phyloP scores from a whole-genome alignment of 2,888 invertebrate genomes.

The Pilophorus perplexus region DNA sequence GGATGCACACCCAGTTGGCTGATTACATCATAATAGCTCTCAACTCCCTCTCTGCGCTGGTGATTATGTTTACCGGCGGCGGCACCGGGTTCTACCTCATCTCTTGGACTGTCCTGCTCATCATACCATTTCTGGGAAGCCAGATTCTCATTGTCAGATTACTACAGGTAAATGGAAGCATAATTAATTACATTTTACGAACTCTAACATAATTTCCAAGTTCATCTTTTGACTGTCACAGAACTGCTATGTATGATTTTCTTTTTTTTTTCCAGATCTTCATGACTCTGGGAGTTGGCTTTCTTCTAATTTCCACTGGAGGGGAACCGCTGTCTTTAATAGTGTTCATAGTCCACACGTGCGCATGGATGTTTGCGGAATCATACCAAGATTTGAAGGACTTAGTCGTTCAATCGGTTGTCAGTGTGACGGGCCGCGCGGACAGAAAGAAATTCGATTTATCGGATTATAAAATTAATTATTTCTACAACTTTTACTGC shows the following conservation, averaged over 20 bases:
- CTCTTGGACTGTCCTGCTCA: neutral
- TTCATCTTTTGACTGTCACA: too few species aligned
- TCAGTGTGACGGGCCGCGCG: neutral
- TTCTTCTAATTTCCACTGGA: neutral
- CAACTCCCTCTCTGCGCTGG: neutral
- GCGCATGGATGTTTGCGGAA: conserved; percentile 21
- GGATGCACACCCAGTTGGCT: neutral
- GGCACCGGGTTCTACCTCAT: neutral
- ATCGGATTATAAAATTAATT: conserved; percentile 14
- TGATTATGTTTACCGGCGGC: neutral
- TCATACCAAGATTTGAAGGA: neutral
- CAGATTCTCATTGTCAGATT: neutral
- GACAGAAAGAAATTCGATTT: neutral
- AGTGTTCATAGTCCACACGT: neutral
- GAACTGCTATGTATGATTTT: too few species aligned
- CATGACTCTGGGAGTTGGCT: neutral
- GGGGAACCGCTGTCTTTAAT: neutral
- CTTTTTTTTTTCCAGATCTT: conserved; percentile 8
- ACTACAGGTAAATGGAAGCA: conserved; percentile 3
- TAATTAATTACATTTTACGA: too few species aligned
- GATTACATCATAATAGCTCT: conserved; percentile 1
- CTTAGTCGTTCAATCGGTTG: neutral
- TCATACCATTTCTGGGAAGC: conserved; percentile 9
- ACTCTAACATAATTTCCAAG: too few species aligned
- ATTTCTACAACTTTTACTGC: conserved; percentile 28